phyloP scores from a whole-genome alignment of 2,888 invertebrate species.

The Eupelmus urozonus region DNA sequence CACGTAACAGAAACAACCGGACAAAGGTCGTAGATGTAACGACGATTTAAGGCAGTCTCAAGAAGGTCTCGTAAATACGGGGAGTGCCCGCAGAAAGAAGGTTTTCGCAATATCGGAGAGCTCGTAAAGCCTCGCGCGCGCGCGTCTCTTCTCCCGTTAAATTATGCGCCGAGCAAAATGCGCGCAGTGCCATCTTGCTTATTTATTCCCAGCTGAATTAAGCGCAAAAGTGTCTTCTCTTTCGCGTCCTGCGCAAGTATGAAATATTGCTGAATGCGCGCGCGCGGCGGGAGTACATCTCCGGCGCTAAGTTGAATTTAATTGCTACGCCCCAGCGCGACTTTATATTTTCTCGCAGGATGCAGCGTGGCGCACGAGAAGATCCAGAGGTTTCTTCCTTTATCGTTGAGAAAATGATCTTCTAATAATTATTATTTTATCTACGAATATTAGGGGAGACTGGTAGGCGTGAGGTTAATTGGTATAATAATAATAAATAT shows the following conservation, averaged over 20 bases:
- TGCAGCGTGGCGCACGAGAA: background rate
- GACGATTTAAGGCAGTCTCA: slow-evolving; percentile 66
- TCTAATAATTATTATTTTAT: too few species aligned
- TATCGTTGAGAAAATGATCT: background rate
- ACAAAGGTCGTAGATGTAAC: slow-evolving; percentile 51
- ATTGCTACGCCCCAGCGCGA: slow-evolving; percentile 38
- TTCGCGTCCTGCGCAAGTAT: slow-evolving; percentile 51
- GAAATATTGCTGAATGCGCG: slow-evolving; percentile 55
- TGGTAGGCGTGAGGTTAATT: too few species aligned
- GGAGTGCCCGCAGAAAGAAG: slow-evolving; percentile 60
- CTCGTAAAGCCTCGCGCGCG: slow-evolving; percentile 63
- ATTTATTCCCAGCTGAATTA: slow-evolving; percentile 58
- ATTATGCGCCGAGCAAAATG: slow-evolving; percentile 57
- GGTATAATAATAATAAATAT: too few species aligned
- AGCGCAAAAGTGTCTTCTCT: slow-evolving; percentile 55
- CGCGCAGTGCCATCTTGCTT: slow-evolving; percentile 43
- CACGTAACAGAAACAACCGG: background rate
- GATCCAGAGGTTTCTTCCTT: slow-evolving; percentile 1
- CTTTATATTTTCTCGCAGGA: slow-evolving; percentile 45
- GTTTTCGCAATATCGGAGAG: slow-evolving; percentile 67
- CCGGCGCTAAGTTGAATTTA: slow-evolving; percentile 57
- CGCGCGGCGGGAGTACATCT: background rate
- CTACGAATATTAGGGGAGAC: too few species aligned
- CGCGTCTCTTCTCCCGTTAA: slow-evolving; percentile 34
- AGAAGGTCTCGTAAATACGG: slow-evolving; percentile 66